These are phyloP conservation scores for Labrus mixtus DNA, from an alignment of 2,113 vertebrate genomes.

Conservation along the genomic window DNA sequence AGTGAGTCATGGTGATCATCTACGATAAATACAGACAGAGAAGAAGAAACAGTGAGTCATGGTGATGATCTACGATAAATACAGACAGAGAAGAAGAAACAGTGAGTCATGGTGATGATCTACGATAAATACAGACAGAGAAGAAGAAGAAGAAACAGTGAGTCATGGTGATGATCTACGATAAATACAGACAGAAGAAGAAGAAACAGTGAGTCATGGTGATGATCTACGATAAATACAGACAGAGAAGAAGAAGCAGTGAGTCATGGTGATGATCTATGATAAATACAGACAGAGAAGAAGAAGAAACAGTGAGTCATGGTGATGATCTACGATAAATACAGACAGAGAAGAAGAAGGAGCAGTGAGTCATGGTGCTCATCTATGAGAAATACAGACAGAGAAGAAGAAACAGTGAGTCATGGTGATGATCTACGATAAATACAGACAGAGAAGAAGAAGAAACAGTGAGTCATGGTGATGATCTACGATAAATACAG, in stretches of 20 bases:
- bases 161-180: conserved; percentile 84
- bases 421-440: conserved; percentile 83
- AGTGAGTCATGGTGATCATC: conserved; percentile 87
- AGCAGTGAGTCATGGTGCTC: conserved; percentile 86
- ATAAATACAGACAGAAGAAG: conserved; percentile 72
- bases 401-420: conserved; percentile 83
- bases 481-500: conserved; percentile 73
- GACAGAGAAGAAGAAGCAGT: conserved; percentile 73
- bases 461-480: conserved; percentile 86
- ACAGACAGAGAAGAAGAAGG: conserved; percentile 48
- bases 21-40: conserved; percentile 31
- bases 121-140: conserved; percentile 31
- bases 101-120: conserved; percentile 87
- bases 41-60: conserved; percentile 84
- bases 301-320: conserved; percentile 86
- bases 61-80: conserved; percentile 76
- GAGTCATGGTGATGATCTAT: conserved; percentile 85
- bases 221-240: conserved; percentile 75
- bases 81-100: conserved; percentile 70
- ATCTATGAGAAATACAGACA: conserved; percentile 67
- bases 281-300: background rate
- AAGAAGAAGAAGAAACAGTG: conserved; percentile 81
- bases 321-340: conserved; percentile 77
- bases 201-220: conserved; percentile 86
- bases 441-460: conserved; percentile 36